Evolutionary conservation across 30 jellyfish, hydroid and myxozoan genomes (phyloP).

Genomic region (Turritopsis rubra): DNA sequence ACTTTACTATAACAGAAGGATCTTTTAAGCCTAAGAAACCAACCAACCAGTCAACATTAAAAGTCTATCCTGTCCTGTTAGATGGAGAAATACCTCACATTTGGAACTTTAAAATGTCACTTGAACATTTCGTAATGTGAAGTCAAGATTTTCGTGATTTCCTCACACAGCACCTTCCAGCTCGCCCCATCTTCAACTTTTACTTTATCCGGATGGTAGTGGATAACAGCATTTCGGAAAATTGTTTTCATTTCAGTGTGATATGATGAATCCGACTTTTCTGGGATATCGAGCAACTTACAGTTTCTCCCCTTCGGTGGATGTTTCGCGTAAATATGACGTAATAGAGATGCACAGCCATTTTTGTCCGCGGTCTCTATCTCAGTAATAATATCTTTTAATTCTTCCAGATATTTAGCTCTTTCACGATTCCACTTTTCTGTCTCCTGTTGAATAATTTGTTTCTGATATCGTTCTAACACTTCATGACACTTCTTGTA

Average conservation of each 20-base stretch:
- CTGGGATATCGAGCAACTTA: conserved; percentile 23
- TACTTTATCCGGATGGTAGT: conserved; percentile 55
- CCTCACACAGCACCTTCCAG: conserved; percentile 50
- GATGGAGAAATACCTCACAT: too few species aligned
- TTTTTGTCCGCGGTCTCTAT: neutral
- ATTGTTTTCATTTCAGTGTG: conserved; percentile 16
- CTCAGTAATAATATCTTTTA: conserved; percentile 15
- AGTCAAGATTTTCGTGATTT: conserved; percentile 34
- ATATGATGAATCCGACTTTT: neutral
- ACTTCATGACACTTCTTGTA: conserved; percentile 7
- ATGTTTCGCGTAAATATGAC: conserved; percentile 10
- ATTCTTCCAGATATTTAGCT: neutral
- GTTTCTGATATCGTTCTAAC: neutral
- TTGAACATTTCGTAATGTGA: conserved; percentile 17
- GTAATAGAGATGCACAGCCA: neutral
- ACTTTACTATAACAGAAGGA: too few species aligned
- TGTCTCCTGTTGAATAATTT: neutral
- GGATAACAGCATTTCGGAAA: conserved; percentile 38
- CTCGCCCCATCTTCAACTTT: conserved; percentile 33
- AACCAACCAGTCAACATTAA: too few species aligned
- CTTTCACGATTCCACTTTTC: neutral
- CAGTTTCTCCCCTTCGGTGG: conserved; percentile 21
- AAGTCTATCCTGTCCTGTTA: too few species aligned
- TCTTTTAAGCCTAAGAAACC: too few species aligned
- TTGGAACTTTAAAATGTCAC: neutral